Conservation (phyloP, 2,888 invertebrate genomes). For the Leucophenga montana region DNA sequence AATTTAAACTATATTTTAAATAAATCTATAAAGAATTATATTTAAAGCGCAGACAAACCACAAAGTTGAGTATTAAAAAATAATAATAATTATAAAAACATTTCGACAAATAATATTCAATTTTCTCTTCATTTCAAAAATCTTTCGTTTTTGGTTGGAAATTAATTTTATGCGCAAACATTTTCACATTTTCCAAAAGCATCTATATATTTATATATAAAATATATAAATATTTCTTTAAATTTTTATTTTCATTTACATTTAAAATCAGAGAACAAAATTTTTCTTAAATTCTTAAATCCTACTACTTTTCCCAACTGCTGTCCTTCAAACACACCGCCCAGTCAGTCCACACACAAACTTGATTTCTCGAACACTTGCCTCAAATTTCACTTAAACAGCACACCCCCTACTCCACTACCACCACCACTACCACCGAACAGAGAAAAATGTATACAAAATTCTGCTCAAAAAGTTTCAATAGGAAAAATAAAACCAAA, state of each 20-base stretch:
- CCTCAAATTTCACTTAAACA: constrained; percentile 10
- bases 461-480: not conserved
- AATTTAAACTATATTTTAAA: constrained; percentile 37
- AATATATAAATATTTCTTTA: constrained; percentile 42
- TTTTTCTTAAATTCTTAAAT: too few relatives aligned
- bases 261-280: too few relatives aligned
- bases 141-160: too few relatives aligned
- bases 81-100: not conserved
- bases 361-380: not conserved
- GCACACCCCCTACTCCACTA: constrained; percentile 35
- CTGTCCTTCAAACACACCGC: too few relatives aligned
- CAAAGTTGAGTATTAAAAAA: constrained; percentile 61
- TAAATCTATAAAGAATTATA: constrained; percentile 24
- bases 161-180: constrained; percentile 2
- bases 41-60: constrained; percentile 40
- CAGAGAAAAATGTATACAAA: constrained; percentile 15
- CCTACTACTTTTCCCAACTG: too few relatives aligned
- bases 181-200: constrained; percentile 29
- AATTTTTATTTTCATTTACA: constrained; percentile 27
- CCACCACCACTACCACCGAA: constrained; percentile 3
- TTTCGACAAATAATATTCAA: not conserved
- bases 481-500: constrained; percentile 14
- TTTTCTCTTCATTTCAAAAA: too few relatives aligned
- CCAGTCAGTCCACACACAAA: too few relatives aligned
- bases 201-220: constrained; percentile 28